Evolutionary conservation across 2,113 vertebrate genomes (phyloP).

Genomic region (Bos indicus): DNA sequence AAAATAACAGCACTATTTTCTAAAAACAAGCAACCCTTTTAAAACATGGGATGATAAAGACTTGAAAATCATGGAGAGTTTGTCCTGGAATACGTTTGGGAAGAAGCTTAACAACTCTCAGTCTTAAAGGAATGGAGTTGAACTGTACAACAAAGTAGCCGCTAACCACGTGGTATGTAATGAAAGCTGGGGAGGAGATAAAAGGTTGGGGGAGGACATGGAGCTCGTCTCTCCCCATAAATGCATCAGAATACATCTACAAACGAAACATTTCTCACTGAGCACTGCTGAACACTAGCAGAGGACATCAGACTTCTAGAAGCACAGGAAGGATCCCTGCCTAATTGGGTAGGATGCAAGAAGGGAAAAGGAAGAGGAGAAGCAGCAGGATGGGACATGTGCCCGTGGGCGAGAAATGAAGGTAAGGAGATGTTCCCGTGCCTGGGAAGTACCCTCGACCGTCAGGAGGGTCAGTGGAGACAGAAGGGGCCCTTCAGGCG

Average conservation of each 20-base stretch:
- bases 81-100: background rate
- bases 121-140: background rate
- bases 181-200: background rate
- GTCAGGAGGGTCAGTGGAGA: background rate
- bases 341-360: no score
- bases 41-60: background rate
- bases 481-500: background rate
- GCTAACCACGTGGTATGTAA: background rate
- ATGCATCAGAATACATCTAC: background rate
- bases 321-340: background rate
- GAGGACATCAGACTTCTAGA: background rate
- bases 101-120: background rate
- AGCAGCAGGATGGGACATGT: background rate
- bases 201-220: background rate
- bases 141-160: background rate
- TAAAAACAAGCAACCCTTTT: background rate
- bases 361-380: background rate
- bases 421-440: fast-evolving
- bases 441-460: background rate
- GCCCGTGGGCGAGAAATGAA: background rate
- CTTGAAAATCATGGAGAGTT: background rate
- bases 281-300: background rate
- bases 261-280: background rate
- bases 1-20: background rate
- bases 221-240: background rate